Percentiles rank a stretch among this genome's conserved stretches.
phyloP scores from a whole-genome alignment of 2,797 vertebrate species.

The Uromys caudimaculatus region DNA sequence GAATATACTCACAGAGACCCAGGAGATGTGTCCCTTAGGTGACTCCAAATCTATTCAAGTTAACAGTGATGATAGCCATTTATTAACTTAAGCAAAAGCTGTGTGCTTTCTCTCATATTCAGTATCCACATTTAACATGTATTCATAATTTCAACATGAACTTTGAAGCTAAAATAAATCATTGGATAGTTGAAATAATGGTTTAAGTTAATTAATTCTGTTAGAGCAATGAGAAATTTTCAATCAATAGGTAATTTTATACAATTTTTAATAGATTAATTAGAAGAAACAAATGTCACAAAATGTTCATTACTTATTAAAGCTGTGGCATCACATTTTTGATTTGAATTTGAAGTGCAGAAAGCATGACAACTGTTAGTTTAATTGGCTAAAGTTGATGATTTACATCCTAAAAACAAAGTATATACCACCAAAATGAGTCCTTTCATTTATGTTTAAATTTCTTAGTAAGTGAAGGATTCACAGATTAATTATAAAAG shows the following conservation, averaged over 20 bases:
- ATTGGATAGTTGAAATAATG: slow-evolving; percentile 80
- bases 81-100: background rate
- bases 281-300: slow-evolving; percentile 86
- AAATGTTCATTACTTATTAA: slow-evolving; percentile 82
- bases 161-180: slow-evolving; percentile 72
- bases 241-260: slow-evolving; percentile 78
- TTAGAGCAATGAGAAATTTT: slow-evolving; percentile 77
- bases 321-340: slow-evolving; percentile 83
- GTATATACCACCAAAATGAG: slow-evolving; percentile 77
- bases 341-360: slow-evolving; percentile 83
- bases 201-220: slow-evolving; percentile 82
- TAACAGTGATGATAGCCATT: background rate
- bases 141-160: slow-evolving; percentile 6
- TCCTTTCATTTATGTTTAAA: slow-evolving; percentile 78
- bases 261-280: slow-evolving; percentile 79
- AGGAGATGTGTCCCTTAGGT: background rate
- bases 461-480: slow-evolving; percentile 80
- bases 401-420: slow-evolving; percentile 81
- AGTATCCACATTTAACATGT: background rate
- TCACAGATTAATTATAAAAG: slow-evolving; percentile 77
- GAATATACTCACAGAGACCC: background rate
- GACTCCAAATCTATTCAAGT: background rate
- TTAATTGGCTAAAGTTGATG: slow-evolving; percentile 84
- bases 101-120: background rate
- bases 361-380: slow-evolving; percentile 77